These are phyloP conservation scores for Patella caerulea DNA, from an alignment of 2,888 invertebrate genomes.

Conservation along the genomic window DNA sequence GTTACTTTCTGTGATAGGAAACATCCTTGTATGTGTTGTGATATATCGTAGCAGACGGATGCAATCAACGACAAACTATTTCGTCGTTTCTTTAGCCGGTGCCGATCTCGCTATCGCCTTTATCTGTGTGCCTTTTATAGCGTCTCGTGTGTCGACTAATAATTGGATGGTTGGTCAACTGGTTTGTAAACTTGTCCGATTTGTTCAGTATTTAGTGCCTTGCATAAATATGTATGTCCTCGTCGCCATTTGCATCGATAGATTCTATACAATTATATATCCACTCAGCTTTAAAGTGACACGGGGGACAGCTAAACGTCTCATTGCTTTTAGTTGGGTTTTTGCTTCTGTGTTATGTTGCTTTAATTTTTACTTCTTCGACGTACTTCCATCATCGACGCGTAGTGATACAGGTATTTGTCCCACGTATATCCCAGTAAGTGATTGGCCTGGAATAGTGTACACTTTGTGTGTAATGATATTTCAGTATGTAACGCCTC, in stretches of 20 bases:
- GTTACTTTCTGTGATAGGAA: conserved; percentile 54
- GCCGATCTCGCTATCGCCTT: conserved; percentile 56
- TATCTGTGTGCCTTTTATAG: conserved; percentile 54
- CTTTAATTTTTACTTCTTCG: conserved; percentile 60
- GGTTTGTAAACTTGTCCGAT: conserved; percentile 60
- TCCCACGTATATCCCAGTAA: conserved; percentile 47
- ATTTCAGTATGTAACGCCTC: conserved; percentile 52
- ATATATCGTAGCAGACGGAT: conserved; percentile 66
- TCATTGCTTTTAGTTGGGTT: conserved; percentile 57
- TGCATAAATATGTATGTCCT: conserved; percentile 55
- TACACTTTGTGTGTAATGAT: conserved; percentile 49
- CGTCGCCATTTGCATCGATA: conserved; percentile 61
- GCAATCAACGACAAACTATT: conserved; percentile 70
- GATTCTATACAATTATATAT: conserved; percentile 70
- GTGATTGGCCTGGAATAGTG: conserved; percentile 39
- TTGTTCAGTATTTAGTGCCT: conserved; percentile 51
- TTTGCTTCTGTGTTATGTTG: conserved; percentile 45
- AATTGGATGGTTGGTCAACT: conserved; percentile 55
- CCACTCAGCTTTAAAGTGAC: conserved; percentile 69
- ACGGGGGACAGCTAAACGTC: conserved; percentile 61
- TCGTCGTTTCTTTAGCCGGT: conserved; percentile 63
- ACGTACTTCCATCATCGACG: conserved; percentile 18
- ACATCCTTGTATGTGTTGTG: conserved; percentile 65
- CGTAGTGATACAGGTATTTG: conserved; percentile 35
- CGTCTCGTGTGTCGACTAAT: conserved; percentile 43